These are phyloP conservation scores for Oconnorella tubifera DNA, from an alignment of 2,888 invertebrate genomes.

Conservation along the genomic window DNA sequence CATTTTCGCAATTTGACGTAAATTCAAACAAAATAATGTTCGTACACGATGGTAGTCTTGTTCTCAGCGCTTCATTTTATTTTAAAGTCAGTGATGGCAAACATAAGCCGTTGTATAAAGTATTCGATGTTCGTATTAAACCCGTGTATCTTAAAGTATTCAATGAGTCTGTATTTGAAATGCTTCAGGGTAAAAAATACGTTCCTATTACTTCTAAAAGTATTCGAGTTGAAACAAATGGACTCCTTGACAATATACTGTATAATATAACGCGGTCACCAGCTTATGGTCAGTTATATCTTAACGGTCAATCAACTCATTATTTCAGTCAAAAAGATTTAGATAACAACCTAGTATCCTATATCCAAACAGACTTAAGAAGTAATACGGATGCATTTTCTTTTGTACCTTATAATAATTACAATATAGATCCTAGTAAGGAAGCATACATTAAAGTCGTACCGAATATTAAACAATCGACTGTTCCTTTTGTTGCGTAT, in stretches of 20 bases:
- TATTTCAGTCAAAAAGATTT: constrained; percentile 77
- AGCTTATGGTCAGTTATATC: constrained; percentile 76
- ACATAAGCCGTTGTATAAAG: constrained; percentile 73
- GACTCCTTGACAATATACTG: constrained; percentile 62
- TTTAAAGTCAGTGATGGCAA: constrained; percentile 68
- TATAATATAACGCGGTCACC: constrained; percentile 79
- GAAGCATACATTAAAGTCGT: constrained; percentile 55
- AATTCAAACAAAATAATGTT: constrained; percentile 63
- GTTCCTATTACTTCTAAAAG: constrained; percentile 72
- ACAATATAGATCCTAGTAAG: constrained; percentile 67
- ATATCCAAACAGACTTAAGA: constrained; percentile 89
- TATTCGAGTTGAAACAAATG: constrained; percentile 80
- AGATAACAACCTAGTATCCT: constrained; percentile 75
- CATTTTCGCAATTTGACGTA: constrained; percentile 84
- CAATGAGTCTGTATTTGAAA: constrained; percentile 54
- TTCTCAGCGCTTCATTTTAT: constrained; percentile 44
- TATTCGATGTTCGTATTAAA: constrained; percentile 76
- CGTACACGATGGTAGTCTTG: constrained; percentile 48
- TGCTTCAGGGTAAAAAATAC: constrained; percentile 81
- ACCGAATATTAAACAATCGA: constrained; percentile 6
- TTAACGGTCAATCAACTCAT: constrained; percentile 71
- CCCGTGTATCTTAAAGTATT: constrained; percentile 67
- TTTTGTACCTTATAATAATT: constrained; percentile 27
- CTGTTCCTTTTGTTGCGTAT: constrained; percentile 26
- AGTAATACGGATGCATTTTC: constrained; percentile 77